Evolutionary conservation across 2,113 vertebrate species (phyloP).

Genomic region (Esox niger): DNA sequence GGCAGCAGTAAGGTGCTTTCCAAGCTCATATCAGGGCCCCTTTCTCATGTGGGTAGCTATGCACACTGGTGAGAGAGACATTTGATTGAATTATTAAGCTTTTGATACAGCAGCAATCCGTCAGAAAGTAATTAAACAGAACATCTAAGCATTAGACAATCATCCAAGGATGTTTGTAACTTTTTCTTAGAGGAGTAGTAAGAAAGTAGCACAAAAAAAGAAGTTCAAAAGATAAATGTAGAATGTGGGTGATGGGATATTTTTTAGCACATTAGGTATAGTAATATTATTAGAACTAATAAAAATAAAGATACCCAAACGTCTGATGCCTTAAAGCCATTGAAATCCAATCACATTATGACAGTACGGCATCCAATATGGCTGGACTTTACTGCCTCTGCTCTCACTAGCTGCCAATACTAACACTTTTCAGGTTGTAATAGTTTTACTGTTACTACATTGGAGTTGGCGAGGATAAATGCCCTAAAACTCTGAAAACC

Average conservation of each 20-base stretch:
- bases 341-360: slow-evolving; percentile 49
- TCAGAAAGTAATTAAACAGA: too few species aligned
- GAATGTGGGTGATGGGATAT: slow-evolving; percentile 30
- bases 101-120: slow-evolving; percentile 37
- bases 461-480: slow-evolving; percentile 59
- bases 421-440: slow-evolving; percentile 73
- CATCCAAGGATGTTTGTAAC: too few species aligned
- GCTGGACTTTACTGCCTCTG: slow-evolving; percentile 49
- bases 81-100: slow-evolving; percentile 29
- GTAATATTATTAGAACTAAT: too few species aligned
- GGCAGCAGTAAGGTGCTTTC: too few species aligned
- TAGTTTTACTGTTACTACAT: slow-evolving; percentile 72
- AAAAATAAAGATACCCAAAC: slow-evolving; percentile 34
- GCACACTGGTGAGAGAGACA: slow-evolving; percentile 34
- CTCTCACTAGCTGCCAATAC: slow-evolving; percentile 60
- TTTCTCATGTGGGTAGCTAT: too few species aligned
- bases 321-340: slow-evolving; percentile 39
- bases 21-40: too few species aligned
- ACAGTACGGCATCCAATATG: slow-evolving; percentile 37
- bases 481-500: slow-evolving; percentile 51
- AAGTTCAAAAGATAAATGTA: slow-evolving; percentile 9
- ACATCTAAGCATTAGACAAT: too few species aligned
- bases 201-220: slow-evolving; percentile 15
- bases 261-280: slow-evolving; percentile 20
- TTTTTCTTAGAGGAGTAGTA: too few species aligned